Evolutionary conservation across 2,888 invertebrate genomes (phyloP), one percentile per base, ranked within the genome.

Genomic region (Nomada ruficornis): DNA sequence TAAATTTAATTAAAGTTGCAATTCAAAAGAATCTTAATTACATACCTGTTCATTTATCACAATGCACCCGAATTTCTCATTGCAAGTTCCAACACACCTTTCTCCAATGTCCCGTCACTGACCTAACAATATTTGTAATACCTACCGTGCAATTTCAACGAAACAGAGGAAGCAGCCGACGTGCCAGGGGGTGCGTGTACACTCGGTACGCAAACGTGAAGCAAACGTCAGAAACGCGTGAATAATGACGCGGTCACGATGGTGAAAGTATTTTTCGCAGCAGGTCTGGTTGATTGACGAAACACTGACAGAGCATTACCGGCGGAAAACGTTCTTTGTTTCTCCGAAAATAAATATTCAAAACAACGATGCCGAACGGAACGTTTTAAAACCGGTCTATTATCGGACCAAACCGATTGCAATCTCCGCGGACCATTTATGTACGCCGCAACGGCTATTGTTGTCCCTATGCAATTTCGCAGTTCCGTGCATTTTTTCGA

Each of bases 341-440:
- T 5, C 36, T 36, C 15, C 47, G n/a, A 54, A 42, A 69, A 80
- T 72, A 81, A 83, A 77, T 86, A 80, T 86, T 86, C 77, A 63
- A 68, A 77, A 70, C 65, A 20, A 26, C 75, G 63, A 57, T 26
- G 50, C 50, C n/a, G 55, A 42, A 10, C 13, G n/a, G 29, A 63
- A 42, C 10, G 57, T 65, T 77, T 73, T 52, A 57, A 44, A 63
- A 83, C 47, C 73, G 44, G 57, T 69, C 57, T 68, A 65, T 69
- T 76, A 84, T 84, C 71, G 78, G 29, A 15, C n/a, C 57, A n/a
- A 26, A 42, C 74, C 72, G 82, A 75, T 82, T 78, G 63, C 87
- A 82, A 86, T 86, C 87, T 80, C 79, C 65, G 42, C 59, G 69
- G 73, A 62, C 77, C 65, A 85, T 87, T 87, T 85, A 79, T 71